Evolutionary conservation across 2,888 invertebrate species (phyloP).

Genomic region (Coenonympha glycerion): DNA sequence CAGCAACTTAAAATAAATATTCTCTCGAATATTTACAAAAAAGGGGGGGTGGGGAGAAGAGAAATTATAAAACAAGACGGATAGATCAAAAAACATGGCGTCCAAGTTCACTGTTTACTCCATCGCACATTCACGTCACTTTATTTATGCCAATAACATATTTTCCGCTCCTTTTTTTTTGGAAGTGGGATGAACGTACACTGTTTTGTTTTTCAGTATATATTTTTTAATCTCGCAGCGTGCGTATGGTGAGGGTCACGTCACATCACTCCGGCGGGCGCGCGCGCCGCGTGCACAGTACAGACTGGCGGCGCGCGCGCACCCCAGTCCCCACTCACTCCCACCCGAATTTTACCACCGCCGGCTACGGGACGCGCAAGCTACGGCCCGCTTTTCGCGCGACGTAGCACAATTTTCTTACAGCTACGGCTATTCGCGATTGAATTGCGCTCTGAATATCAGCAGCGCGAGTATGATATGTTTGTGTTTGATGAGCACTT

Average conservation of each 20-base stretch:
- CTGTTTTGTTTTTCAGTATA: conserved; percentile 34
- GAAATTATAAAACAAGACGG: conserved; percentile 29
- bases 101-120: conserved; percentile 59
- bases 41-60: conserved; percentile 33
- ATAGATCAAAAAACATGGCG: conserved; percentile 45
- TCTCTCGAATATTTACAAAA: conserved; percentile 61
- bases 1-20: conserved; percentile 40
- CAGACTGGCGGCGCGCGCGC: conserved; percentile 69
- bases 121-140: conserved; percentile 68
- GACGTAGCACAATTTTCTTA: conserved; percentile 13
- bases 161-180: conserved; percentile 37
- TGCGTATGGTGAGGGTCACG: conserved; percentile 44
- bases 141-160: conserved; percentile 73
- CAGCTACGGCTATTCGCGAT: neutral
- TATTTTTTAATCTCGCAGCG: conserved; percentile 22
- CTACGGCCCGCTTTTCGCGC: conserved; percentile 48
- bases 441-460: neutral
- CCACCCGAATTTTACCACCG: conserved; percentile 73
- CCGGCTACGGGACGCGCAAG: conserved; percentile 45
- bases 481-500: no score
- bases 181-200: conserved; percentile 49
- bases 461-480: no score
- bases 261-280: conserved; percentile 55
- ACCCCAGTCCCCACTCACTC: conserved; percentile 76
- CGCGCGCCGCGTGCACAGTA: conserved; percentile 58